phyloP scores from a whole-genome alignment of 2,888 invertebrate genomes.

The Chironomus tentans region DNA sequence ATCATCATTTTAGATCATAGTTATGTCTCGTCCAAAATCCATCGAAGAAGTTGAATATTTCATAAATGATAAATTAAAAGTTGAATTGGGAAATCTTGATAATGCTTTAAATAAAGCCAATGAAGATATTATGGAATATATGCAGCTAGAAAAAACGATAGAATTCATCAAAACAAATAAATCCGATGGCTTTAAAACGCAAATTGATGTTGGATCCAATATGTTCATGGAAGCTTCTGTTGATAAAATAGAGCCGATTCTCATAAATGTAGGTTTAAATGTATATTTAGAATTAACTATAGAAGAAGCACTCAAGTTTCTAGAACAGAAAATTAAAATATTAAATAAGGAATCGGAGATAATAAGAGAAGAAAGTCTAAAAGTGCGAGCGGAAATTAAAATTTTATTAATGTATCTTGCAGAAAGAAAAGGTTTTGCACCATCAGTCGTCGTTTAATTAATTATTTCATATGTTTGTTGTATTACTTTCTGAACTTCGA shows the following conservation, averaged over 20 bases:
- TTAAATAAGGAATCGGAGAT: conserved; percentile 54
- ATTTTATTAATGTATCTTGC: conserved; percentile 60
- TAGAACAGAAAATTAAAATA: conserved; percentile 57
- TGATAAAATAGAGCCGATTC: conserved; percentile 53
- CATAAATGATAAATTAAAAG: conserved; percentile 67
- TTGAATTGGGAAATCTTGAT: conserved; percentile 56
- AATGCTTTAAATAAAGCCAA: conserved; percentile 52
- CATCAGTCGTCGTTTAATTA: background rate
- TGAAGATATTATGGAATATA: conserved; percentile 59
- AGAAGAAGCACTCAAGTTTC: conserved; percentile 60
- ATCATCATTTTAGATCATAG: too few species aligned
- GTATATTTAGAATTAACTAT: conserved; percentile 63
- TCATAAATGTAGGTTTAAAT: conserved; percentile 66
- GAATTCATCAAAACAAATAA: conserved; percentile 51
- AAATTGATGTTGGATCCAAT: conserved; percentile 75
- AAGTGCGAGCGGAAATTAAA: conserved; percentile 70
- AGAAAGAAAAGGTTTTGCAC: conserved; percentile 44
- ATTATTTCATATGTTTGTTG: background rate
- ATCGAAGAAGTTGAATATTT: conserved; percentile 49
- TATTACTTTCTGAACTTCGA: background rate
- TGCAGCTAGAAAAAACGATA: conserved; percentile 62
- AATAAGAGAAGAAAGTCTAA: conserved; percentile 55
- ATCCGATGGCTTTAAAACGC: conserved; percentile 52
- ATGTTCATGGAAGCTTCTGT: conserved; percentile 73
- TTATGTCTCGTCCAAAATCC: too few species aligned